Evolutionary conservation across 2,888 invertebrate species (phyloP), one percentile per base, ranked within the genome.

Genomic region (Agapetus fuscipes): DNA sequence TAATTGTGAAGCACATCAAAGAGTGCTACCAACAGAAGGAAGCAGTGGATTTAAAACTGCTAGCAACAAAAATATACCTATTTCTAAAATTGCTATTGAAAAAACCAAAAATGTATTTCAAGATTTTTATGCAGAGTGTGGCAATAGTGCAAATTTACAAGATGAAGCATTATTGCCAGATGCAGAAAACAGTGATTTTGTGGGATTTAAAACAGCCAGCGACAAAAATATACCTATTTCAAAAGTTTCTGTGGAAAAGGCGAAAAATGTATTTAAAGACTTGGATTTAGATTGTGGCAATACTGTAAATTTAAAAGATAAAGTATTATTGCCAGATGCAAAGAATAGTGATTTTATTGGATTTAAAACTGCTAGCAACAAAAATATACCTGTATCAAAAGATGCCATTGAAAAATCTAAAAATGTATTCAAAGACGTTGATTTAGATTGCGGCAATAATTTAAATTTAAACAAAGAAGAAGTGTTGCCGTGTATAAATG

Each of bases 1-100:
- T n/a, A n/a, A n/a, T n/a, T n/a, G n/a, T n/a, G n/a, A n/a, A n/a
- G n/a, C n/a, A n/a, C n/a, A n/a, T 11, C 11, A 11, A 30, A 17
- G 30, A 30, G 13, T 13, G 14, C 7, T 11, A 20, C 12, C 14
- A 12, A n/a, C 9, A n/a, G n/a, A n/a, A n/a, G 24, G 12, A 13
- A 20, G 14, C 3, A 3, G 15, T 16, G 64, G 63, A 1, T 67
- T 67, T 45, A 66, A 64, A 50, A 66, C 67, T 26, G 63, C 64
- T 12, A 67, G 61, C 46, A 61, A 67, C 46, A 65, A 60, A 31
- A 58, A 61, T 26, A 66, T 66, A 49, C 57, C 62, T 52, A 53
- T 67, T 26, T 50, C 46, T 29, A 53, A 57, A 29, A 56, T 58
- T 9, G 62, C 64, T 9, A 64, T 60, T 50, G 48, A 41, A 13